Conservation (phyloP, 2,797 vertebrate species). For the Merluccius polli region DNA sequence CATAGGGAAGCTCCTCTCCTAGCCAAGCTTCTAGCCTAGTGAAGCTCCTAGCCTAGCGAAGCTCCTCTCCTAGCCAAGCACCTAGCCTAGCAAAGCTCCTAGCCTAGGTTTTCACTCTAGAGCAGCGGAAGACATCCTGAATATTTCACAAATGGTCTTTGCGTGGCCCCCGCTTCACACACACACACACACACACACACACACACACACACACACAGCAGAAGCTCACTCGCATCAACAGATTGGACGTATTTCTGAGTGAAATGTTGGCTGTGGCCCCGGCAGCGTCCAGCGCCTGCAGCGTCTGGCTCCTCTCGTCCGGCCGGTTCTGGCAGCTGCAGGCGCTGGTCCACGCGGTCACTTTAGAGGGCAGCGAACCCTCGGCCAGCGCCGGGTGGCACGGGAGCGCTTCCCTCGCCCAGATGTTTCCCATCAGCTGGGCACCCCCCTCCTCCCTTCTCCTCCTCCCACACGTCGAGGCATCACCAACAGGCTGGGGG, state of each 20-base stretch:
- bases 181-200: slow-evolving; percentile 13
- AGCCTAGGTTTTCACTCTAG: no score
- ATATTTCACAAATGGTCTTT: no score
- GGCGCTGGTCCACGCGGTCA: slow-evolving; percentile 78
- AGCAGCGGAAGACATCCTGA: no score
- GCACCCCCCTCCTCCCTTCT: slow-evolving; percentile 49
- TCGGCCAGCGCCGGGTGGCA: slow-evolving; percentile 71
- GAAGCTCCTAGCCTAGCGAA: no score
- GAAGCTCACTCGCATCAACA: slow-evolving; percentile 41
- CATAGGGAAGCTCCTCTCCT: no score
- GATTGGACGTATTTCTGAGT: slow-evolving; percentile 59
- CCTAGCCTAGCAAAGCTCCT: no score
- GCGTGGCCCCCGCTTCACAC: no score
- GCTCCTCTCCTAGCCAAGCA: no score
- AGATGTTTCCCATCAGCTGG: slow-evolving; percentile 81
- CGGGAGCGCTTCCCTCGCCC: slow-evolving; percentile 71
- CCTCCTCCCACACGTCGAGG: slow-evolving; percentile 30
- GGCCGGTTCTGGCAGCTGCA: slow-evolving; percentile 68
- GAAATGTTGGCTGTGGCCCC: slow-evolving; percentile 62
- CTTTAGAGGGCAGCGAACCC: slow-evolving; percentile 77
- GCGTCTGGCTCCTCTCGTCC: slow-evolving; percentile 52
- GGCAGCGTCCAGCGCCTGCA: slow-evolving; percentile 67
- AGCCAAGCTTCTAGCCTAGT: no score
- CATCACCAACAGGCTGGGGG: neutral
- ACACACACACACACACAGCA: slow-evolving; percentile 32